Percentiles rank a stretch among this genome's conserved stretches.
Conservation (phyloP, 92 coral and sea anemone species). For the Diadumene lineata region DNA sequence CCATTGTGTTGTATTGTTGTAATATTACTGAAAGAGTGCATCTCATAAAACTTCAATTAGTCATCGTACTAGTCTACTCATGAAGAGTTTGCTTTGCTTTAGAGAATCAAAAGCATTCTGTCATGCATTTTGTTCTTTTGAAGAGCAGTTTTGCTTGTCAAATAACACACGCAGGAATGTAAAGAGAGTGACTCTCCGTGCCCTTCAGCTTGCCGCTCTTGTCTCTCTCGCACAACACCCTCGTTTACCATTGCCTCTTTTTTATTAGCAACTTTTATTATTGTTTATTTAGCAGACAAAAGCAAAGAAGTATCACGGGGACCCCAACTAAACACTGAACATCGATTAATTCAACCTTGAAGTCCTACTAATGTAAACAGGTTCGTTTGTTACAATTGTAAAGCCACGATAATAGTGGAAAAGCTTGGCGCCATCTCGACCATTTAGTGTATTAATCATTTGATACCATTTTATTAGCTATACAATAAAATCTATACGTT, state of each 20-base stretch:
- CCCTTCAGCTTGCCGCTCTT: conserved; percentile 47
- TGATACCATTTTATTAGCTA: conserved; percentile 61
- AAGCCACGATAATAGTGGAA: conserved; percentile 56
- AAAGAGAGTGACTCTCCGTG: conserved; percentile 19
- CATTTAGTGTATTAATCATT: conserved; percentile 59
- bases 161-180: conserved; percentile 43
- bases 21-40: conserved; percentile 67
- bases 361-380: conserved; percentile 70
- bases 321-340: conserved; percentile 64
- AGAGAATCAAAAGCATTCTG: conserved; percentile 46
- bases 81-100: conserved; percentile 52
- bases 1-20: conserved; percentile 66
- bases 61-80: conserved; percentile 41
- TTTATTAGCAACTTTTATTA: conserved; percentile 53
- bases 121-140: conserved; percentile 38
- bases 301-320: conserved; percentile 70
- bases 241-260: conserved; percentile 24
- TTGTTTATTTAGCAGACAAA: conserved; percentile 87
- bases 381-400: conserved; percentile 72
- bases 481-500: conserved; percentile 29
- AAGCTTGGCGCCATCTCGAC: conserved; percentile 68
- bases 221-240: conserved; percentile 23
- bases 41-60: conserved; percentile 69
- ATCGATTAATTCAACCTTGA: conserved; percentile 79
- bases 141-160: conserved; percentile 9